phyloP scores from a whole-genome alignment of 2,113 vertebrate species.

The Corynorhinus townsendii region DNA sequence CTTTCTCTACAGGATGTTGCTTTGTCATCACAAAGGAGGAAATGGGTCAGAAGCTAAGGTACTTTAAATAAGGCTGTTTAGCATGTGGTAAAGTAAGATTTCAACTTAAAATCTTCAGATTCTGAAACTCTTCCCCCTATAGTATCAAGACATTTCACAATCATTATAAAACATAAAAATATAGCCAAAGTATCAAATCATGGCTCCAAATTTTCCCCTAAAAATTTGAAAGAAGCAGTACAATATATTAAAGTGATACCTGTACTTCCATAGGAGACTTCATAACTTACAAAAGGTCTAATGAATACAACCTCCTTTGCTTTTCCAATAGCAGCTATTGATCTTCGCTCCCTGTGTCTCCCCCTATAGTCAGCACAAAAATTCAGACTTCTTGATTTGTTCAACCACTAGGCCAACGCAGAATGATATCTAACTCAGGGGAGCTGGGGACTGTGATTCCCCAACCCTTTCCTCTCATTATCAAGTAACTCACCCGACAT shows the following conservation, averaged over 20 bases:
- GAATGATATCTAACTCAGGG: not conserved
- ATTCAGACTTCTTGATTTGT: not conserved
- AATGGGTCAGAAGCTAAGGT: not conserved
- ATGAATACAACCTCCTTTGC: not conserved
- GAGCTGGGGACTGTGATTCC: not conserved
- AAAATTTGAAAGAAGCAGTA: not conserved
- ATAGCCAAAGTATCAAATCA: not conserved
- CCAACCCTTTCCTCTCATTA: not conserved
- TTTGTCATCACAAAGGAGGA: not conserved
- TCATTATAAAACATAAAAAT: not conserved
- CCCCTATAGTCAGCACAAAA: not conserved
- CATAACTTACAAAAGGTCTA: not conserved
- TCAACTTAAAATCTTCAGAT: not conserved
- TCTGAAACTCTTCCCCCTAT: not conserved
- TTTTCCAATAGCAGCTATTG: not conserved
- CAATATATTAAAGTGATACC: not conserved
- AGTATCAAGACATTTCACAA: not conserved
- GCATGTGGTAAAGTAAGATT: not conserved
- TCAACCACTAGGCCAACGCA: not conserved
- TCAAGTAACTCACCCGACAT: not conserved
- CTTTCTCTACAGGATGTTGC: not conserved
- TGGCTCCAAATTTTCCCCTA: not conserved
- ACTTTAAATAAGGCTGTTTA: not conserved
- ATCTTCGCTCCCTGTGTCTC: not conserved
- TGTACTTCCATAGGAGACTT: not conserved